Conservation (phyloP, 2,113 vertebrate species). For the Osmerus eperlanus region DNA sequence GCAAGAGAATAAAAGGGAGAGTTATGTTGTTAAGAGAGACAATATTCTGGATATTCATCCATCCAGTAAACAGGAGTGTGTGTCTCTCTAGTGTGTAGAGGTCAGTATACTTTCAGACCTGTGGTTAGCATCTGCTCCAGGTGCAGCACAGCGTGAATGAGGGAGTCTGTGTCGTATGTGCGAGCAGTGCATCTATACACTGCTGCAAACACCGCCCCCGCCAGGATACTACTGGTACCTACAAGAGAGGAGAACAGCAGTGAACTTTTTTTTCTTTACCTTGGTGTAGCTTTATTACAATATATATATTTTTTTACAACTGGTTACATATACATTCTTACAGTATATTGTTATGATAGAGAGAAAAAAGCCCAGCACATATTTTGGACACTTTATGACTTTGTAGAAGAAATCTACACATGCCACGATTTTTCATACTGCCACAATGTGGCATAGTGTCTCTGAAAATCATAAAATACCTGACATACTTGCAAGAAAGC, state of each 20-base stretch:
- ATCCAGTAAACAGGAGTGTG: background rate
- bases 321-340: background rate
- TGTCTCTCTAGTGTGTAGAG: too few species aligned
- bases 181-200: slow-evolving; percentile 80
- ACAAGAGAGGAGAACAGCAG: slow-evolving; percentile 7
- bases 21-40: background rate
- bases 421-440: too few species aligned
- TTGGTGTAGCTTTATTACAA: too few species aligned
- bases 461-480: too few species aligned
- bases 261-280: too few species aligned
- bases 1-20: background rate
- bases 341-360: too few species aligned
- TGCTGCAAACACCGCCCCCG: slow-evolving; percentile 81
- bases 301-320: background rate
- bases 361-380: too few species aligned
- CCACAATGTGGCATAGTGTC: too few species aligned
- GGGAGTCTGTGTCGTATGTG: slow-evolving; percentile 71
- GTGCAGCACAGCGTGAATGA: slow-evolving; percentile 87
- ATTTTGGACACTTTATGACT: too few species aligned
- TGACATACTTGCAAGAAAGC: too few species aligned
- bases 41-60: background rate
- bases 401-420: too few species aligned
- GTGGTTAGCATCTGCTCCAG: slow-evolving; percentile 95
- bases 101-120: slow-evolving; percentile 59
- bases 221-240: slow-evolving; percentile 98